Conservation (phyloP, 2,888 invertebrate species). For the Megaustenia siamemsis region DNA sequence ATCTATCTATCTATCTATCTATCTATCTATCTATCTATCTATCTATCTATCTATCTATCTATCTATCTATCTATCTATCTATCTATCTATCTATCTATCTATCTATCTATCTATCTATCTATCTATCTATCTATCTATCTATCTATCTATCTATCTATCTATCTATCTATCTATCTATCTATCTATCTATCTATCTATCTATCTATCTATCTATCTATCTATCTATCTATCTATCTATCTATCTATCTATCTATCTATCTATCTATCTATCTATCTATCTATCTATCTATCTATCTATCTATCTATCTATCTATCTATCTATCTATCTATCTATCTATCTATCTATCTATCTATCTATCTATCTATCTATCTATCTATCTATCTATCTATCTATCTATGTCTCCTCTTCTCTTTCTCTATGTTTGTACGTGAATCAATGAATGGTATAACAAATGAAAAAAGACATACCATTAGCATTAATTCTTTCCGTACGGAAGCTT, state of each 20-base stretch:
- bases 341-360: slow-evolving; percentile 17
- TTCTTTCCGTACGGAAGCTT: too few species aligned
- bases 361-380: slow-evolving; percentile 10
- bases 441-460: too few species aligned
- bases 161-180: slow-evolving; percentile 10
- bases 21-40: background rate
- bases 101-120: background rate
- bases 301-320: slow-evolving; percentile 4
- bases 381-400: background rate
- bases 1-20: background rate
- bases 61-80: background rate
- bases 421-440: too few species aligned
- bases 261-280: background rate
- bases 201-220: background rate
- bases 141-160: background rate
- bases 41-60: background rate
- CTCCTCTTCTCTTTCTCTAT: too few species aligned
- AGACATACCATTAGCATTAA: too few species aligned
- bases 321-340: slow-evolving; percentile 20
- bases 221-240: background rate
- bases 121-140: background rate
- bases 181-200: background rate
- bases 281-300: slow-evolving; percentile 6
- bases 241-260: slow-evolving; percentile 1
- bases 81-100: background rate